phyloP scores from a whole-genome alignment of 1,140 invertebrate species.

The Caenorhabditis briggsae region DNA sequence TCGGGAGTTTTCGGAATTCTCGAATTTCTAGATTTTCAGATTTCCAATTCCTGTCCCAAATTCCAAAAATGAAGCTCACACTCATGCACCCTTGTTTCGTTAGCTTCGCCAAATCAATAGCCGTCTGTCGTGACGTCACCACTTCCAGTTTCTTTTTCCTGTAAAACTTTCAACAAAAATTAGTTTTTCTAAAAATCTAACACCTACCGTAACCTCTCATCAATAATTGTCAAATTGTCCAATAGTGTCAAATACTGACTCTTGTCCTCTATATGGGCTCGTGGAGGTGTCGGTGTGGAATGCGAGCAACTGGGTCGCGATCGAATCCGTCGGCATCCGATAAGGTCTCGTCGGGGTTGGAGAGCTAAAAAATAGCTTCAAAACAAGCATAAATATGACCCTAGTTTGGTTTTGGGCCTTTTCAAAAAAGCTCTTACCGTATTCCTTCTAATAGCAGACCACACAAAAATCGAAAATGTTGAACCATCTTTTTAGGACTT shows the following conservation, averaged over 20 bases:
- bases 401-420: no score
- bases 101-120: conserved; percentile 50
- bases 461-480: no score
- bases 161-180: background rate
- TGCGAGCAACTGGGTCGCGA: conserved; percentile 29
- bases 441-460: background rate
- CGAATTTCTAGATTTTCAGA: background rate
- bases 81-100: conserved; percentile 57
- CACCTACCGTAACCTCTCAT: conserved; percentile 57
- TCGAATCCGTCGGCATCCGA: conserved; percentile 63
- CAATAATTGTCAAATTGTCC: conserved; percentile 57
- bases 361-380: conserved; percentile 58
- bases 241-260: conserved; percentile 33
- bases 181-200: background rate
- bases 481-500: no score
- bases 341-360: conserved; percentile 68
- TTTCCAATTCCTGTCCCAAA: background rate
- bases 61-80: background rate
- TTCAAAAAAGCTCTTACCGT: no score
- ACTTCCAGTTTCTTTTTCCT: conserved; percentile 65
- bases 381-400: no score
- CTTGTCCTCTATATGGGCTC: conserved; percentile 33
- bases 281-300: conserved; percentile 37
- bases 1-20: background rate
- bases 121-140: conserved; percentile 65